Evolutionary conservation across 2,113 vertebrate genomes (phyloP).

Genomic region (Rhinolophus sinicus): DNA sequence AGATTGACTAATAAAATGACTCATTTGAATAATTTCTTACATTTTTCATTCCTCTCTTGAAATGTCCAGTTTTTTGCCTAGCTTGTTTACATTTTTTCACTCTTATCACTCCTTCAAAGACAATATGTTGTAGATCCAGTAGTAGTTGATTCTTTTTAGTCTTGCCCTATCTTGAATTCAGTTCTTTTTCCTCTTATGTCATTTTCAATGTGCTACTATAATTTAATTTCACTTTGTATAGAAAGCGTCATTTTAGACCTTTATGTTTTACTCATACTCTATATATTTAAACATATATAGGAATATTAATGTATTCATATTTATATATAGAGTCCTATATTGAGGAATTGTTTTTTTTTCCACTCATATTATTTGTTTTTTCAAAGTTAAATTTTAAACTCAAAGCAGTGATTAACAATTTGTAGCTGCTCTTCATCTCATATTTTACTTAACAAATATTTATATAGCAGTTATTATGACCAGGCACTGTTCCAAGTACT

Average conservation of each 20-base stretch:
- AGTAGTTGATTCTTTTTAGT: not conserved
- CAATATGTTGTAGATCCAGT: not conserved
- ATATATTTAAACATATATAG: not conserved
- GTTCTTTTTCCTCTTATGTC: not conserved
- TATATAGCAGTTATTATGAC: conserved; percentile 2
- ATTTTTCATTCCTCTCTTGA: conserved; percentile 10
- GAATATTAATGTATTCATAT: not conserved
- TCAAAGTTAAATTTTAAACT: conserved; percentile 23
- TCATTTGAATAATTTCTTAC: not conserved
- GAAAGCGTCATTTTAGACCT: conserved; percentile 7
- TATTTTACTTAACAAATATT: conserved; percentile 31
- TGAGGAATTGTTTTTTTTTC: conserved; percentile 30
- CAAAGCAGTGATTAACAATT: not conserved
- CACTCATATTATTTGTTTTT: not conserved
- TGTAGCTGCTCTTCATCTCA: conserved; percentile 2
- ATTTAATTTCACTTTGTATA: conserved; percentile 24
- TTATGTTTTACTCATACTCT: conserved; percentile 29
- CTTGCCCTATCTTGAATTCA: conserved; percentile 5
- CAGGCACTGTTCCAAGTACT: not conserved
- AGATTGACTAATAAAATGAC: conserved; percentile 37
- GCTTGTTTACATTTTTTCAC: not conserved
- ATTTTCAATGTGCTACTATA: not conserved
- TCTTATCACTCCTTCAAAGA: conserved; percentile 15
- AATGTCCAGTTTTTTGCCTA: not conserved
- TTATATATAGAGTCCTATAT: not conserved